Evolutionary conservation across 1,140 invertebrate genomes (phyloP).

Genomic region (Lerema accius): DNA sequence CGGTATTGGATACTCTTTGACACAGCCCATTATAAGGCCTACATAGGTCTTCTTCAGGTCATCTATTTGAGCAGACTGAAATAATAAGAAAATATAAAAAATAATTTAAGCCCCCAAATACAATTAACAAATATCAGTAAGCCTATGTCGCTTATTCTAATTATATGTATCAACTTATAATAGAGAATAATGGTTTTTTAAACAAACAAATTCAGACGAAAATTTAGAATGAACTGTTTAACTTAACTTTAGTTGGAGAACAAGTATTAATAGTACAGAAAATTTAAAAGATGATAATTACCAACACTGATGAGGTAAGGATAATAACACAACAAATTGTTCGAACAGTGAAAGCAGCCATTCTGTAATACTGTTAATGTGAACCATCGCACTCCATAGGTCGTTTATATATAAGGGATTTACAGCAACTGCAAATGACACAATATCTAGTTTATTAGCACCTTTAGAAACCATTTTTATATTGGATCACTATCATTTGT

Average conservation of each 20-base stretch:
- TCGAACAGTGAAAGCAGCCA: neutral
- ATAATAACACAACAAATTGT: constrained; percentile 1
- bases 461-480: constrained; percentile 11
- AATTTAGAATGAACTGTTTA: too few species aligned
- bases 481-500: neutral
- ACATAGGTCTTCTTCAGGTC: constrained; percentile 55
- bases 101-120: too few species aligned
- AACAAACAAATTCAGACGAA: too few species aligned
- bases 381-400: neutral
- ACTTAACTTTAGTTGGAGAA: too few species aligned
- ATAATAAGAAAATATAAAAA: too few species aligned
- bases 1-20: constrained; percentile 43
- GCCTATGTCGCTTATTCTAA: too few species aligned
- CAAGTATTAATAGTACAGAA: neutral
- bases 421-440: neutral
- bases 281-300: neutral
- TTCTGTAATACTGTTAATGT: constrained; percentile 1
- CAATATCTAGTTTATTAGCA: constrained; percentile 7
- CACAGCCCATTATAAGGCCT: constrained; percentile 52
- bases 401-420: constrained; percentile 7
- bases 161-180: too few species aligned
- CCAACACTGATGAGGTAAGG: neutral
- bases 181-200: too few species aligned
- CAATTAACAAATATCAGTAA: too few species aligned
- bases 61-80: constrained; percentile 46